Conservation (phyloP, 2,113 vertebrate genomes). For the Cochlearius cochlearius region DNA sequence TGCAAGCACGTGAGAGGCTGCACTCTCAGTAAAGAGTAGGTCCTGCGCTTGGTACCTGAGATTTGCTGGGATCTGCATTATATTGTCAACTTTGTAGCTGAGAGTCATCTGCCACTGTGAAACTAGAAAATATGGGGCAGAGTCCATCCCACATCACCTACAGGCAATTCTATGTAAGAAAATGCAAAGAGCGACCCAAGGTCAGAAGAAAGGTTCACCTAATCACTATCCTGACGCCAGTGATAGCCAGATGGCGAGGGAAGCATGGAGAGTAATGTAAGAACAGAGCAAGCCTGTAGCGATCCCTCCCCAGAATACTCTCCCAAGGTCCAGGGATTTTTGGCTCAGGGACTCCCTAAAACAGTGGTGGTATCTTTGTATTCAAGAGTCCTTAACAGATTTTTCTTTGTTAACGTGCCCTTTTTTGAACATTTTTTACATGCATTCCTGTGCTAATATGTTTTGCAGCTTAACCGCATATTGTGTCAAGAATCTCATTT, state of each 20-base stretch:
- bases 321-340: neutral
- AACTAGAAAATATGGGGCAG: neutral
- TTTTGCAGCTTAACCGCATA: neutral
- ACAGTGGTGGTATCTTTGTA: neutral
- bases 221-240: neutral
- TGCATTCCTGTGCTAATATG: neutral
- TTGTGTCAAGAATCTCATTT: neutral
- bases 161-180: neutral
- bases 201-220: neutral
- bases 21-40: fast-evolving
- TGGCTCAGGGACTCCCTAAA: neutral
- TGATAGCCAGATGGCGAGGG: neutral
- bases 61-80: neutral
- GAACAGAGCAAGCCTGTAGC: neutral
- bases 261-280: neutral
- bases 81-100: neutral
- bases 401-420: neutral
- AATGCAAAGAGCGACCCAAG: neutral
- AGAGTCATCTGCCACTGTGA: neutral
- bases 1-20: neutral
- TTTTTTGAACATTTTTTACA: neutral
- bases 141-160: neutral
- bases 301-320: neutral
- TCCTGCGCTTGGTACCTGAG: neutral
- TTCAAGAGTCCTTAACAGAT: neutral